Evolutionary conservation across 2,888 invertebrate species (phyloP).

Genomic region (Heliothis peltigera): DNA sequence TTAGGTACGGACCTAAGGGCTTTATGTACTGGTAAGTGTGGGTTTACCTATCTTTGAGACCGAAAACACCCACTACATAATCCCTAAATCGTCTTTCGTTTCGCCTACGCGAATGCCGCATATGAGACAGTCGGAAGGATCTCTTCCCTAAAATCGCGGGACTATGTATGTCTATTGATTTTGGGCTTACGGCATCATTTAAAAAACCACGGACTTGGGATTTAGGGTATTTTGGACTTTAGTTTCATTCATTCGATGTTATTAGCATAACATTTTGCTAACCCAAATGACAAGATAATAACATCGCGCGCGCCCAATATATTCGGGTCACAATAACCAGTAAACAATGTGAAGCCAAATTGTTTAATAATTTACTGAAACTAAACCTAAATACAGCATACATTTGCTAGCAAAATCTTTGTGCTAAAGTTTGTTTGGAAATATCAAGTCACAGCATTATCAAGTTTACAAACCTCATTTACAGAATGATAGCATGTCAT

Average conservation of each 20-base stretch:
- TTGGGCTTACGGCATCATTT: too few species aligned
- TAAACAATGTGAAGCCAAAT: slow-evolving; percentile 13
- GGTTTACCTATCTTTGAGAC: slow-evolving; percentile 5
- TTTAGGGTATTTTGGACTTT: too few species aligned
- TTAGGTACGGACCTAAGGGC: slow-evolving; percentile 4
- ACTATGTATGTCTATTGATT: not conserved
- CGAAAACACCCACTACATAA: slow-evolving; percentile 34
- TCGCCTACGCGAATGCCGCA: slow-evolving; percentile 16
- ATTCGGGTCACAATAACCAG: slow-evolving; percentile 23
- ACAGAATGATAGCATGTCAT: slow-evolving; percentile 20
- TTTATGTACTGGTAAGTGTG: slow-evolving; percentile 30
- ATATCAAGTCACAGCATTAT: slow-evolving; percentile 13
- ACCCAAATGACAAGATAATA: not conserved
- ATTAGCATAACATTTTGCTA: not conserved
- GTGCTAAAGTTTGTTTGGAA: slow-evolving; percentile 10
- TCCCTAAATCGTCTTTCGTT: slow-evolving; percentile 19
- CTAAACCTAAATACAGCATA: not conserved
- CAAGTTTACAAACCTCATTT: slow-evolving; percentile 19
- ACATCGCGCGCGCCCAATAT: not conserved
- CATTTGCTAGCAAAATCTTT: not conserved
- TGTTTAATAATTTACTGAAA: slow-evolving; percentile 8
- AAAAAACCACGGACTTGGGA: too few species aligned
- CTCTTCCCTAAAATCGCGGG: not conserved
- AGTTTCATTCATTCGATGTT: not conserved
- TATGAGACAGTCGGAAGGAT: slow-evolving; percentile 4